A percentile compares a stretch with the other conserved stretches of the same genome.
Evolutionary conservation across 2,113 vertebrate genomes (phyloP).

Genomic region (Poeciliopsis occidentalis): DNA sequence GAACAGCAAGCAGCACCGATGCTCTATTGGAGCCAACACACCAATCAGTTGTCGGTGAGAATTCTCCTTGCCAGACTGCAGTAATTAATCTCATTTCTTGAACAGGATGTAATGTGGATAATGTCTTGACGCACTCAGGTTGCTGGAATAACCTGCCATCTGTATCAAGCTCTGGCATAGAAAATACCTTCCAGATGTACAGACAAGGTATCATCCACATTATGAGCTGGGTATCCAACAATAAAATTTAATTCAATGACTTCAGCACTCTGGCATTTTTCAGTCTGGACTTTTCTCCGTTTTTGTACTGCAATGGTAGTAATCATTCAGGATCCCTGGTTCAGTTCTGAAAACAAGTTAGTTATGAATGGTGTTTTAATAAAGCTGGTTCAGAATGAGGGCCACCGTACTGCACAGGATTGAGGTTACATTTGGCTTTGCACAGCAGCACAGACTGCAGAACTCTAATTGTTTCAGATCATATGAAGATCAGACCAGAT

Average conservation of each 20-base stretch:
- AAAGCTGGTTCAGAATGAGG: no score
- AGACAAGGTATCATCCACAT: neutral
- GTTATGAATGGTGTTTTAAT: no score
- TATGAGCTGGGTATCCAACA: neutral
- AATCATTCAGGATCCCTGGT: neutral
- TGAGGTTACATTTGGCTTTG: no score
- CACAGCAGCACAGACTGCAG: no score
- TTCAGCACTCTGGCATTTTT: neutral
- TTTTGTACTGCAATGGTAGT: neutral
- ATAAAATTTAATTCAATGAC: neutral
- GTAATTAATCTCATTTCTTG: conserved; percentile 30
- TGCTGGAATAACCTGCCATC: conserved; percentile 3
- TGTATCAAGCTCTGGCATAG: neutral
- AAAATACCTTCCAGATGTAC: neutral
- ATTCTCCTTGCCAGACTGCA: conserved; percentile 19
- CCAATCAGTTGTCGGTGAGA: conserved; percentile 65
- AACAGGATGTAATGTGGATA: conserved; percentile 16
- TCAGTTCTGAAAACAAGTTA: no score
- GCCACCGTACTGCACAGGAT: no score
- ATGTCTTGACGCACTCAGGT: neutral
- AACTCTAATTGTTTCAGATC: no score
- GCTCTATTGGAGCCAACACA: conserved; percentile 47
- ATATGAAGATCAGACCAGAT: no score
- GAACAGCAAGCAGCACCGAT: conserved; percentile 47
- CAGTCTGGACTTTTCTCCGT: neutral